Percentiles rank a stretch among this genome's conserved stretches.
These are phyloP conservation scores for Rhogogaster chlorosoma DNA, from an alignment of 2,888 invertebrate species.

Conservation along the genomic window DNA sequence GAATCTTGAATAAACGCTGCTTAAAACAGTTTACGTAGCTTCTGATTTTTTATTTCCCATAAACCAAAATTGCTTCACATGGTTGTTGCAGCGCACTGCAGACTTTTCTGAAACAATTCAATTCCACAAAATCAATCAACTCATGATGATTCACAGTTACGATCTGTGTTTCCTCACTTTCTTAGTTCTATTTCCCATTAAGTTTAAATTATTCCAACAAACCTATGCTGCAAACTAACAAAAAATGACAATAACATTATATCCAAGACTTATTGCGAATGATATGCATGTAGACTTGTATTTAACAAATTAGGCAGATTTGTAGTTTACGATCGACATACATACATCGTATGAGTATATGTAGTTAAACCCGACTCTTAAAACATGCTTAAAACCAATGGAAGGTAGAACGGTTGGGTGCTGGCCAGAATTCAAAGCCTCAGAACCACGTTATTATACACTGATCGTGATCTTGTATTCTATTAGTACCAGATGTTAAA, in stretches of 20 bases:
- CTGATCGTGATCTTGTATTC: slow-evolving; percentile 40
- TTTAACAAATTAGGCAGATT: background rate
- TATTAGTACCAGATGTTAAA: slow-evolving; percentile 36
- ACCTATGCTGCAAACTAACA: background rate
- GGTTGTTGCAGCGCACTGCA: background rate
- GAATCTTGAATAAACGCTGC: slow-evolving; percentile 72
- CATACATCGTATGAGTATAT: background rate
- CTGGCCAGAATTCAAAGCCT: slow-evolving; percentile 11
- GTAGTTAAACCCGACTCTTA: background rate
- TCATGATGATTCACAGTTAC: background rate
- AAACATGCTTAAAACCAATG: background rate
- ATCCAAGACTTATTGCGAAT: background rate
- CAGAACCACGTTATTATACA: background rate
- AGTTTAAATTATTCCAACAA: background rate
- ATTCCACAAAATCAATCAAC: background rate
- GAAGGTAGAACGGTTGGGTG: slow-evolving; percentile 10
- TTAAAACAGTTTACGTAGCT: slow-evolving; percentile 68
- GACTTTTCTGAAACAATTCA: background rate
- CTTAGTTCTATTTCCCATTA: background rate
- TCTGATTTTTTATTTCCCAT: slow-evolving; percentile 1
- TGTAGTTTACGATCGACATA: background rate
- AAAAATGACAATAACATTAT: background rate
- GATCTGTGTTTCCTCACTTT: background rate
- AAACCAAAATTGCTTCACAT: background rate
- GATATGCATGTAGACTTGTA: background rate